phyloP scores from a whole-genome alignment of 2,797 vertebrate genomes.

The Valencia hispanica region DNA sequence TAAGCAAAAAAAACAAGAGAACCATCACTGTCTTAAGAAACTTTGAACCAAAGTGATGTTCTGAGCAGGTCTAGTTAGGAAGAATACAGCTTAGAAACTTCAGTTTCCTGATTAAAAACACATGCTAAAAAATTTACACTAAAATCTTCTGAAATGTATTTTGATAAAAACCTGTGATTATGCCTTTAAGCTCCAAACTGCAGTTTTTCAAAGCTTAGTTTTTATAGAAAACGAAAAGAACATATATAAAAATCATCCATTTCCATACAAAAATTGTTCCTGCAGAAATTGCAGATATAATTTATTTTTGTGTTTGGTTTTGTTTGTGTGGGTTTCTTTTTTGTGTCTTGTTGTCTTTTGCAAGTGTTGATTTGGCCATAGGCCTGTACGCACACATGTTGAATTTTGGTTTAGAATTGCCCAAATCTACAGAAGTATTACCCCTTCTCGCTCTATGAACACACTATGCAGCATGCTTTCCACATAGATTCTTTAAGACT shows the following conservation, averaged over 20 bases:
- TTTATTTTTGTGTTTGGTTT: neutral
- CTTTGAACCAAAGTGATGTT: slow-evolving; percentile 11
- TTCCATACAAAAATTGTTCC: neutral
- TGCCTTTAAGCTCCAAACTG: neutral
- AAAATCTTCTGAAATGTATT: neutral
- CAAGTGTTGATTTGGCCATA: neutral
- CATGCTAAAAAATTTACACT: neutral
- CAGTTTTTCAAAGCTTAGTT: neutral
- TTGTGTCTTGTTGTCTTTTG: neutral
- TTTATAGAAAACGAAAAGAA: neutral
- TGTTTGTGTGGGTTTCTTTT: neutral
- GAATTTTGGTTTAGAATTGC: too few species aligned
- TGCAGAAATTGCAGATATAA: neutral
- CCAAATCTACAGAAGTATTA: too few species aligned
- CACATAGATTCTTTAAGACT: too few species aligned
- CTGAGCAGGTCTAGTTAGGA: slow-evolving; percentile 16
- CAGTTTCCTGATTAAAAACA: neutral
- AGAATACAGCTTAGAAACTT: neutral
- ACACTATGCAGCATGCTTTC: too few species aligned
- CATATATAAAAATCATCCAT: neutral
- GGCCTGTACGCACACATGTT: too few species aligned
- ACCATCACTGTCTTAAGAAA: slow-evolving; percentile 9
- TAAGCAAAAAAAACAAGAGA: slow-evolving; percentile 15
- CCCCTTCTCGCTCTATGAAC: too few species aligned
- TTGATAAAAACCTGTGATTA: neutral